Conservation (phyloP, 2,113 vertebrate species). For the Sinocyclocheilus anshuiensis region DNA sequence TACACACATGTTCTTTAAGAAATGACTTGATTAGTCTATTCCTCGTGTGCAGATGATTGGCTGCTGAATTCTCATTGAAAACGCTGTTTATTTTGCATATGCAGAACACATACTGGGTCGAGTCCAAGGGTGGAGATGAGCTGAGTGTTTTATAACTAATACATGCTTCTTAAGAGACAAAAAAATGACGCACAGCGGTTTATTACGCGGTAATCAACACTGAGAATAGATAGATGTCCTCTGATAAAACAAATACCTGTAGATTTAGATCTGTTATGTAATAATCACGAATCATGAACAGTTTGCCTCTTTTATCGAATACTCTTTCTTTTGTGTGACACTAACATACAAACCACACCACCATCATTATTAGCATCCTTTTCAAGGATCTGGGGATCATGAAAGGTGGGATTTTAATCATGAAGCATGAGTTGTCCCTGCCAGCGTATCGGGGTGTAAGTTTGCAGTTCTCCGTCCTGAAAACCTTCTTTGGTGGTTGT, state of each 20-base stretch:
- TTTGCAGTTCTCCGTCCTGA: not conserved
- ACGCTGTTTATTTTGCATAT: not conserved
- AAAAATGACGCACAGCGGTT: not conserved
- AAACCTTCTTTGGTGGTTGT: not conserved
- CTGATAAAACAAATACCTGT: not conserved
- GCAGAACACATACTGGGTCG: not conserved
- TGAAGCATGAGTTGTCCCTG: too few relatives aligned
- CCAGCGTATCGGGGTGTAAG: not conserved
- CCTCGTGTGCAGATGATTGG: not conserved
- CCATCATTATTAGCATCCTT: too few relatives aligned
- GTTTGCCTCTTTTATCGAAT: not conserved
- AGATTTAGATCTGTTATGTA: not conserved
- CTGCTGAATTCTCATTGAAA: not conserved
- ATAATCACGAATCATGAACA: not conserved
- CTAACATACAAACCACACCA: not conserved
- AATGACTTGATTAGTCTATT: not conserved
- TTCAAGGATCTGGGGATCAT: too few relatives aligned
- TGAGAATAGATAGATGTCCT: not conserved
- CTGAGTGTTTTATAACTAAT: not conserved
- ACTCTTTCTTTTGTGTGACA: not conserved
- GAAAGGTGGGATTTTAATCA: too few relatives aligned
- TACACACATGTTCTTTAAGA: not conserved
- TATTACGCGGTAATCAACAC: not conserved
- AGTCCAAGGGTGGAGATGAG: not conserved
- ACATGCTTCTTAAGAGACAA: not conserved